phyloP scores from a whole-genome alignment of 2,797 vertebrate genomes.

The Prionace glauca region DNA sequence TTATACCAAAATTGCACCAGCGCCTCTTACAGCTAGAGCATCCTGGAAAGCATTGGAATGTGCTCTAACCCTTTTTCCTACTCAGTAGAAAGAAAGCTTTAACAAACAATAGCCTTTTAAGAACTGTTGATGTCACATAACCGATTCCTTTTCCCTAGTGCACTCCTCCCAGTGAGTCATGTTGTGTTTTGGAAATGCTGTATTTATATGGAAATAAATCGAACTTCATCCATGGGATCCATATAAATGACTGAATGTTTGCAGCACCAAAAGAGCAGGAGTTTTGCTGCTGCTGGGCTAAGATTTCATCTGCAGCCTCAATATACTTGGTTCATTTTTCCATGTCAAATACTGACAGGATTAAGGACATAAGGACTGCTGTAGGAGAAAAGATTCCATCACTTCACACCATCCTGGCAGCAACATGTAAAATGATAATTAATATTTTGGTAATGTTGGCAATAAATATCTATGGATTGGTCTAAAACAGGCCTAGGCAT shows the following conservation, averaged over 20 bases:
- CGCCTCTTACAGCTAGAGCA: neutral
- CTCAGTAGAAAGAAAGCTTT: neutral
- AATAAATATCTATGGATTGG: no score
- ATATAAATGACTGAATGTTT: neutral
- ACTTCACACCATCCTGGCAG: neutral
- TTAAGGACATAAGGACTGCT: neutral
- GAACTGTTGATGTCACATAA: neutral
- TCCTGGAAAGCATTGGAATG: neutral
- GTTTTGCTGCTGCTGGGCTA: neutral
- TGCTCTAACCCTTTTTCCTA: neutral
- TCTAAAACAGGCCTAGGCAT: no score
- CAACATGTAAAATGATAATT: no score
- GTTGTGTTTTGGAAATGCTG: neutral
- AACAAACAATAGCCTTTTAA: neutral
- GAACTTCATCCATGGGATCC: neutral
- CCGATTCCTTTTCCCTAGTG: neutral
- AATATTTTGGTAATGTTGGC: no score
- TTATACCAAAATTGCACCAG: neutral
- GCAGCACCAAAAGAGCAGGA: neutral
- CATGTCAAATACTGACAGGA: neutral
- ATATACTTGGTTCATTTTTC: neutral
- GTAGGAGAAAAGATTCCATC: neutral
- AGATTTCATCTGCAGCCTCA: neutral
- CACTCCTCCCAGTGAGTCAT: neutral
- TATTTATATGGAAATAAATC: neutral